These are phyloP conservation scores for Calameuta idolon DNA, from an alignment of 2,888 invertebrate species.

Conservation along the genomic window DNA sequence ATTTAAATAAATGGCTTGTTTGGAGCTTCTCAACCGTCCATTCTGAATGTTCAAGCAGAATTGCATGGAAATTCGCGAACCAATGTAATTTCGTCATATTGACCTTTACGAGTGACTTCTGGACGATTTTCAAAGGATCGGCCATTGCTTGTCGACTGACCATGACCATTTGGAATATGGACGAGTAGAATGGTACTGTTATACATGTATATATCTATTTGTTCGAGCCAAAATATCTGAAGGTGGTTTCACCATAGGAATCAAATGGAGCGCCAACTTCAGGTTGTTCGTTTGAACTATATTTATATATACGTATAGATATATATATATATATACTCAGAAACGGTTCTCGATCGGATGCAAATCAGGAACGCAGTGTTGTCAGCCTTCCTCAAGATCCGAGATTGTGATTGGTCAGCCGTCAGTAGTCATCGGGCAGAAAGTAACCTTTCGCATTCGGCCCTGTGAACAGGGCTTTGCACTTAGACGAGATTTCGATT, in stretches of 20 bases:
- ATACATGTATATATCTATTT: neutral
- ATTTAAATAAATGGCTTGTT: neutral
- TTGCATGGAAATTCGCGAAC: neutral
- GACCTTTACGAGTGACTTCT: neutral
- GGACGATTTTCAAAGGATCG: neutral
- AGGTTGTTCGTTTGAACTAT: neutral
- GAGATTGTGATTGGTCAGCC: neutral
- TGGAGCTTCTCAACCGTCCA: neutral
- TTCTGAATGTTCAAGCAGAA: neutral
- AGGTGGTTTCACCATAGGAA: neutral
- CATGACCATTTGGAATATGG: neutral
- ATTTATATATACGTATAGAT: no score
- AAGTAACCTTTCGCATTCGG: constrained; percentile 53
- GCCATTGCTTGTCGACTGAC: neutral
- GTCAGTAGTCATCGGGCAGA: constrained; percentile 39
- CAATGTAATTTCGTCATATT: neutral
- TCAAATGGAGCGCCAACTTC: neutral
- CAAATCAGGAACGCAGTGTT: neutral
- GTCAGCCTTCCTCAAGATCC: neutral
- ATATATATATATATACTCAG: no score
- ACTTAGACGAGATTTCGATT: constrained; percentile 55
- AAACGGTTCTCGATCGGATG: neutral
- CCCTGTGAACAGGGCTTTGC: constrained; percentile 56
- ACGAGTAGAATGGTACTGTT: neutral
- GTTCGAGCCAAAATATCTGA: neutral